Evolutionary conservation across 2,797 vertebrate species (phyloP), one percentile per base, ranked within the genome.

Genomic region (Myoxocephalus aenaeus): DNA sequence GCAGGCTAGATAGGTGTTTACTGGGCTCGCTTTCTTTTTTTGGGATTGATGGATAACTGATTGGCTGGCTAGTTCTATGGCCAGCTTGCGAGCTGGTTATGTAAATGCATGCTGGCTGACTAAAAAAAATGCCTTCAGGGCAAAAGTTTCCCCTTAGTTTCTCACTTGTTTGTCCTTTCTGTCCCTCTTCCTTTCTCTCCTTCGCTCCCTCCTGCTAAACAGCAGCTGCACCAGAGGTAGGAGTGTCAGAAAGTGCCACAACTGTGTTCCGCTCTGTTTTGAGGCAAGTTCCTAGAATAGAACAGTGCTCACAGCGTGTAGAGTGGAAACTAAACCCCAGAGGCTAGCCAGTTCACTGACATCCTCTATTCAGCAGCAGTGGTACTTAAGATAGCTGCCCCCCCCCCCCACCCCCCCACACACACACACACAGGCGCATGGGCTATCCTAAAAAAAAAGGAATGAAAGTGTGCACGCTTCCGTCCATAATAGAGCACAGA

Each of bases 201-300:
- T 76, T 69, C 29, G 2, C 71, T 85, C 65, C 57, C 75, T 81
- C 50, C 66, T 65, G 46, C 81, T 13, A 79, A 90, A 83, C 85
- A 79, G 85, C 86, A 84, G 86, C 82, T 81, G 82, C 70, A 87
- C 67, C 73, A 82, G 85, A 82, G 82, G 83, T 85, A 87, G 83
- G 75, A 84, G 83, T 92, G 91, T 91, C 92, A 91, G 78, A 82
- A 86, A 91, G 84, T 88, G 86, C 84, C 84, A 88, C 84, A 81
- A 86, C 77, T 77, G 82, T 86, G 82, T 78, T 92, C 77, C 75
- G 82, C 79, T 82, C 79, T 81, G 85, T 88, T 91, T 91, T 90
- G 85, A 91, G 88, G 84, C 87, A 82, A 67, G 77, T 91, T 92
- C 93, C 89, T 89, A 92, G 93, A 93, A 93, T 92, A 95, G 93